phyloP scores from a whole-genome alignment of 2,888 invertebrate species.

The Phania funesta region DNA sequence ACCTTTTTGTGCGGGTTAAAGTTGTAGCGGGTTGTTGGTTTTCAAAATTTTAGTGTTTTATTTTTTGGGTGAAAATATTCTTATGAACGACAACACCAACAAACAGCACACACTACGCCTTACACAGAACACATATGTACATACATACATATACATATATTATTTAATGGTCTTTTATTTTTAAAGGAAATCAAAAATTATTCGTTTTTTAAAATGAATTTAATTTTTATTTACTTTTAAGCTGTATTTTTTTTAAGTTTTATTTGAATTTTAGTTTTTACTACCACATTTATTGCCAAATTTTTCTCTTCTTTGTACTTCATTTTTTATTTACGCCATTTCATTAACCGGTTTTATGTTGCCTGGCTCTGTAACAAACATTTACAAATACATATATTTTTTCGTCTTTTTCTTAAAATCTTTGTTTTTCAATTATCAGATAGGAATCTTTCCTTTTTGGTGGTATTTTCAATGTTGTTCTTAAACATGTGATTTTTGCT shows the following conservation, averaged over 20 bases:
- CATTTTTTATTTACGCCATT: background rate
- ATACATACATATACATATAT: too few relatives aligned
- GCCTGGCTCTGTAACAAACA: slow-evolving; percentile 7
- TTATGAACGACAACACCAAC: slow-evolving; percentile 1
- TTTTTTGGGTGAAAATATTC: background rate
- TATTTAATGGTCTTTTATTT: background rate
- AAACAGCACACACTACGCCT: background rate
- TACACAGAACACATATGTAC: too few relatives aligned
- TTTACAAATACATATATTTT: slow-evolving; percentile 24
- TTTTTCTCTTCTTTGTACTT: slow-evolving; percentile 7
- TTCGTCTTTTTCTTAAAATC: slow-evolving; percentile 19
- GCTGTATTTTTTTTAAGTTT: background rate
- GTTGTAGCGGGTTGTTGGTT: slow-evolving; percentile 5
- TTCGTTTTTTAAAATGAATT: background rate
- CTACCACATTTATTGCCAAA: background rate
- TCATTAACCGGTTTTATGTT: slow-evolving; percentile 48
- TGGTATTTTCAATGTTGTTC: slow-evolving; percentile 10
- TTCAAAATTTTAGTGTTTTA: background rate
- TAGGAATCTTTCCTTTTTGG: slow-evolving; percentile 23
- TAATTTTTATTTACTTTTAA: background rate
- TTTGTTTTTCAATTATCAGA: slow-evolving; percentile 38
- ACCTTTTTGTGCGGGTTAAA: slow-evolving; percentile 12
- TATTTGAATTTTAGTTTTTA: background rate
- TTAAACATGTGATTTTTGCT: slow-evolving; percentile 42
- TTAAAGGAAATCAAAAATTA: background rate